A percentile compares a stretch with the other conserved stretches of the same genome.
Conservation (phyloP, 2,888 invertebrate genomes). For the Podotricha telesiphe region DNA sequence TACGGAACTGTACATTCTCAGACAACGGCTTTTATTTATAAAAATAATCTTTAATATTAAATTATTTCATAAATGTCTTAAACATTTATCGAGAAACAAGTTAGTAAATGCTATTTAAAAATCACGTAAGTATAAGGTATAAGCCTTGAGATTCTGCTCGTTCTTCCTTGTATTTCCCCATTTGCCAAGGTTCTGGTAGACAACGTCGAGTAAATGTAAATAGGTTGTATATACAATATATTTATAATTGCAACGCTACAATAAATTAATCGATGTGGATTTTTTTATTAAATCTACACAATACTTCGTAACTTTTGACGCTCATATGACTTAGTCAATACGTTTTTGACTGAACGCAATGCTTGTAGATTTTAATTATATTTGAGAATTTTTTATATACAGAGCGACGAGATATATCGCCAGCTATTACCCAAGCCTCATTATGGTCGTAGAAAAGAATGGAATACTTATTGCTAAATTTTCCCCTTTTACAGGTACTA, state of each 20-base stretch:
- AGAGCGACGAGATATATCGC: too few species aligned
- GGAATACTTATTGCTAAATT: too few species aligned
- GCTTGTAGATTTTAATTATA: too few species aligned
- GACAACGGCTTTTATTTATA: background rate
- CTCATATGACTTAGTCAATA: too few species aligned
- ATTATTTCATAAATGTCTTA: background rate
- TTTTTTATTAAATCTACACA: background rate
- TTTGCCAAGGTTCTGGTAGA: slow-evolving; percentile 16
- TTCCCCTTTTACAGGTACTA: too few species aligned
- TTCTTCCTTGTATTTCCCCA: slow-evolving; percentile 29
- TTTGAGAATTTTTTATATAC: too few species aligned
- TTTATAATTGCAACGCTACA: slow-evolving; percentile 5
- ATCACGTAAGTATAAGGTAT: background rate
- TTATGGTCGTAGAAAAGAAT: too few species aligned
- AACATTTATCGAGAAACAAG: background rate
- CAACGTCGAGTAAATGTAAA: slow-evolving; percentile 2
- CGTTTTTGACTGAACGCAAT: too few species aligned
- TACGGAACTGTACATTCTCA: too few species aligned
- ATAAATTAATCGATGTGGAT: too few species aligned
- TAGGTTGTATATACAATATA: background rate
- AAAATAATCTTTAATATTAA: background rate
- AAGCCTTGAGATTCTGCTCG: slow-evolving; percentile 20
- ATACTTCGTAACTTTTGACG: too few species aligned
- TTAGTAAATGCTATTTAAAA: slow-evolving; percentile 10
- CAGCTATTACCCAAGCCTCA: too few species aligned